Evolutionary conservation across 2,113 vertebrate species (phyloP), one percentile per base, ranked within the genome.

Genomic region (Ciconia maguari): DNA sequence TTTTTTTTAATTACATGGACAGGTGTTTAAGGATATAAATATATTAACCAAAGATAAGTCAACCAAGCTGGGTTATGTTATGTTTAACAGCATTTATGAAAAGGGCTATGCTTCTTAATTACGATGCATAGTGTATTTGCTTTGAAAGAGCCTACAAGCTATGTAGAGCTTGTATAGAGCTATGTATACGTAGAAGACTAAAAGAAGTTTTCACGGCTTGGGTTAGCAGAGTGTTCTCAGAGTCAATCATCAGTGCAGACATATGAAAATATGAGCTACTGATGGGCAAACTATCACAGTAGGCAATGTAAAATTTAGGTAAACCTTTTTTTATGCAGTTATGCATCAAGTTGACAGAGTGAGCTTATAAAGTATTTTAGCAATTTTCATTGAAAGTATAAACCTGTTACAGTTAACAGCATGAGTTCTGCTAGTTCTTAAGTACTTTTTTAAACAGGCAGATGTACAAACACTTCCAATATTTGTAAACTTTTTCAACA

Each of bases 401-500:
- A 75, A 29, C 19, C 16, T 48, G 3, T n/a, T 84, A 46, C 32
- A 55, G 36, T 65, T 82, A 72, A 77, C 17, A 25, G 21, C 42
- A 29, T 51, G n/a, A 70, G 13, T 83, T 74, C 32, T 94, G 1
- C 17, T 83, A 13, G 34, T 83, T 86, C 41, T 87, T 27, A 66
- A 62, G 14, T 68, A 32, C 77, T 51, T 80, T 60, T 75, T 86
- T 82, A 80, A 94, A 78, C 60, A 74, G 41, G 60, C 41, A 68
- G 41, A 25, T 20, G 13, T 52, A 32, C 11, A 54, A 65, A 41
- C 2, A 5, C 9, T 26, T 41, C 49, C 13, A 26, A 71, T 52
- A 64, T 80, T 94, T 44, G 20, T n/a, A 85, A 92, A 51, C 18
- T 93, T 95, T 97, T 97, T 97, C 61, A 91, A 92, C 96, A 99